Evolutionary conservation across 2,888 invertebrate species (phyloP), one percentile per base, ranked within the genome.

Genomic region (Artemia sp.): DNA sequence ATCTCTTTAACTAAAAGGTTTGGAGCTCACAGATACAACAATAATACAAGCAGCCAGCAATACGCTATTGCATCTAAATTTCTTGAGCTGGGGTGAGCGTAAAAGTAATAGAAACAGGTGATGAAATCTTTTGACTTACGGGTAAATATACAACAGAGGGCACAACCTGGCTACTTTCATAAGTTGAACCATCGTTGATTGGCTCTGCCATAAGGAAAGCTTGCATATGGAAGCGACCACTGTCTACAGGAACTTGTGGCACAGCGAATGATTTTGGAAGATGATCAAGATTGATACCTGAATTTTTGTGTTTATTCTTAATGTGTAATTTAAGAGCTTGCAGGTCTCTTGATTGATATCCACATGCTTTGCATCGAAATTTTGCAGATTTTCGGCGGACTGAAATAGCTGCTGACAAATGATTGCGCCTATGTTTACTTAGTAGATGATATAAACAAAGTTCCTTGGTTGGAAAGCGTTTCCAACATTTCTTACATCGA

Each of bases 121-220:
- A 86, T 77, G 87, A 87, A 76, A 92, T 85, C 79, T 89, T 86
- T 78, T 90, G 87, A 75, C 88, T 86, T 77, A 95, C 93, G 73
- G 95, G 94, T 81, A 95, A 85, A 82, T 92, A 92, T 79, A 95
- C 91, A 76, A 94, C 84, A 76, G 93, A 91, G 74, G 94, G 90
- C 77, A 91, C 86, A 80, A 93, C 89, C 78, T 86, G 85, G 72
- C 77, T 78, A 72, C 75, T 74, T 67, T 72, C 71, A 24, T 72
- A 70, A 14, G 71, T 69, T 66, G 52, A 72, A 74, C 80, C 80
- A 75, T 81, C 78, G 75, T 81, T 81, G 67, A 69, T 66, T 24
- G 78, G 78, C 79, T 90, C 89, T 79, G 86, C 85, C 75, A 92
- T 83, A 75, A 91, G 83, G 81, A 94, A 95, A 71, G 93, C 90